Conservation (phyloP, 2,113 vertebrate genomes). For the Scytalopus superciliaris region DNA sequence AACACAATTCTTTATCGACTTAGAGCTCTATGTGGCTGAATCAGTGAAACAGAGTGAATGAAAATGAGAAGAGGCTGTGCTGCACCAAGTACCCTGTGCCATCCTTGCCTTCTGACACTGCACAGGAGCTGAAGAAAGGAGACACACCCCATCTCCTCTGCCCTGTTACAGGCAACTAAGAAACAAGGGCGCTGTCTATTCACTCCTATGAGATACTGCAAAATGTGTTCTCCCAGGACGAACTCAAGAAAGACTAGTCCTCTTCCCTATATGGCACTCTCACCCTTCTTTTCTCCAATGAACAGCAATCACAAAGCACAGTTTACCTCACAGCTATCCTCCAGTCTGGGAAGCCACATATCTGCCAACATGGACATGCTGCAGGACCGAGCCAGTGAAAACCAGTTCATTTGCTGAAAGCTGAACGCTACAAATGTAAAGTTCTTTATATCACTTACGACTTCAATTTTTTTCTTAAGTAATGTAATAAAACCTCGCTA, state of each 20-base stretch:
- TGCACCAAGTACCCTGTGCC: not conserved
- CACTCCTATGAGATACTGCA: not conserved
- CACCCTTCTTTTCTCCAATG: not conserved
- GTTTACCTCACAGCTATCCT: not conserved
- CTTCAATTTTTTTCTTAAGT: not conserved
- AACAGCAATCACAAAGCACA: not conserved
- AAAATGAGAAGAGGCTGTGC: not conserved
- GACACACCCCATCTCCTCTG: not conserved
- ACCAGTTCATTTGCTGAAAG: not conserved
- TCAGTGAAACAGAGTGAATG: not conserved
- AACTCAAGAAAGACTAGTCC: not conserved
- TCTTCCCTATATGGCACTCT: not conserved
- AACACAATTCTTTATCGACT: not conserved
- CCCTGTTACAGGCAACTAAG: not conserved
- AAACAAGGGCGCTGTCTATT: not conserved
- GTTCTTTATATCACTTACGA: not conserved
- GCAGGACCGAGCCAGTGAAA: not conserved
- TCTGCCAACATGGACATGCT: not conserved
- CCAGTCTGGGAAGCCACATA: not conserved
- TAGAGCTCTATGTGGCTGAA: not conserved
- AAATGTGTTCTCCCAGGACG: not conserved
- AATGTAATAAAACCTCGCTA: not conserved
- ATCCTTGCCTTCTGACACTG: not conserved
- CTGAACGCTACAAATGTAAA: not conserved
- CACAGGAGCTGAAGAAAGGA: not conserved